Evolutionary conservation across 2,888 invertebrate species (phyloP), one percentile per base, ranked within the genome.

Genomic region (Pycnomerus fuliginosus): DNA sequence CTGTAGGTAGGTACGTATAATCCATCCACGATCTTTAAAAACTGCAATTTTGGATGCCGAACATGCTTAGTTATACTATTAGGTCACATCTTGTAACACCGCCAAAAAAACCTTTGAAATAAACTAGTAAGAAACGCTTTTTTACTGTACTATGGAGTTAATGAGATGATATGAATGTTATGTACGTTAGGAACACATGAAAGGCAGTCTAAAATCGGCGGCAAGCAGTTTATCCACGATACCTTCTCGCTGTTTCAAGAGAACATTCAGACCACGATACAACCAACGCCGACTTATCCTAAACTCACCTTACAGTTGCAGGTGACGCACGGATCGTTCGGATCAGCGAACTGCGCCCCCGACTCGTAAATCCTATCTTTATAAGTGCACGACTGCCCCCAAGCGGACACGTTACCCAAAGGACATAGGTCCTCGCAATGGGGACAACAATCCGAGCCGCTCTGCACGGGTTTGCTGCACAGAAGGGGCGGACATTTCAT

Each of bases 401-500:
- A 62, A 46, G 69, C 64, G 23, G 72, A 73, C 41, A 66, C 62
- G 33, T 60, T 61, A 8, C 58, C 61, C 33, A 56, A 34, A 1
- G 60, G 53, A 39, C 65, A 66, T 3, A 73, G 63, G 71, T 87
- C 84, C 63, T 83, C 78, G 70, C 84, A 85, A 42, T 83, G 77
- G 20, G 80, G 81, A 70, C 84, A 87, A 72, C 85, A 90, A 74
- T 83, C 85, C 3, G 82, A 84, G 7, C 79, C 77, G 48, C 76
- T 75, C 55, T 80, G 77, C 25, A 83, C 74, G 2, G 83, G 80
- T 56, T 81, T 79, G 46, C 76, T 73, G 67, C 86, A 86, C 37
- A 78, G 74, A 38, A 83, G 72, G 32, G 81, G 81, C 60, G 88
- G 90, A 72, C 92, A 92, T 69, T 86, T 85, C 70, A 90, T 79